Percentiles rank a stretch among this genome's conserved stretches.
Conservation (phyloP, 2,797 vertebrate genomes). For the Chaunax sp. region DNA sequence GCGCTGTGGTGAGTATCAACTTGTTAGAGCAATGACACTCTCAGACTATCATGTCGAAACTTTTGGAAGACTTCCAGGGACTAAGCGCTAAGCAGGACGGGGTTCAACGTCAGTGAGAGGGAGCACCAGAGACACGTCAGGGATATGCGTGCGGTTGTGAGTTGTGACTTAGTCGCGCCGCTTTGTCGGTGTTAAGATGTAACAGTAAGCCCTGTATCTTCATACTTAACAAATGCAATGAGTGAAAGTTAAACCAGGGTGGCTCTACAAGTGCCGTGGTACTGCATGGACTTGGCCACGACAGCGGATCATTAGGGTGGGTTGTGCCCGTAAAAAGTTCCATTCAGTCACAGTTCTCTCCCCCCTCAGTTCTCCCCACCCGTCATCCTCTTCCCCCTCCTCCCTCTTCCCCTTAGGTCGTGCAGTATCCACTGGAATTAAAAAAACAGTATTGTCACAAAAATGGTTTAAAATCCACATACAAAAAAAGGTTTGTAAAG, state of each 20-base stretch:
- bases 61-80: background rate
- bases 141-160: conserved; percentile 2
- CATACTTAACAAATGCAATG: too few relatives aligned
- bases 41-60: background rate
- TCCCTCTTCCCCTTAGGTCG: conserved; percentile 8
- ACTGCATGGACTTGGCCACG: background rate
- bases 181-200: background rate
- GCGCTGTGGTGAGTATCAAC: conserved; percentile 88
- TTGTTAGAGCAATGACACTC: too few relatives aligned
- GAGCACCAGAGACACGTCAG: conserved; percentile 2
- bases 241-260: too few relatives aligned
- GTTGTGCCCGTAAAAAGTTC: conserved; percentile 58
- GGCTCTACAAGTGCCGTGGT: too few relatives aligned
- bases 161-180: too few relatives aligned
- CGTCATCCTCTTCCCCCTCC: conserved; percentile 37
- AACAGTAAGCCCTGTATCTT: too few relatives aligned
- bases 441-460: background rate
- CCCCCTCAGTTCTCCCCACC: background rate
- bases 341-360: conserved; percentile 61
- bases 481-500: background rate
- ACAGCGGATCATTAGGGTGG: background rate
- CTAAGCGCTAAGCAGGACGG: background rate
- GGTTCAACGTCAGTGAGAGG: background rate
- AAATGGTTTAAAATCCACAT: background rate
- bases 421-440: conserved; percentile 16